Conservation (phyloP, 2,888 invertebrate species). For the Drosophila diplacantha region DNA sequence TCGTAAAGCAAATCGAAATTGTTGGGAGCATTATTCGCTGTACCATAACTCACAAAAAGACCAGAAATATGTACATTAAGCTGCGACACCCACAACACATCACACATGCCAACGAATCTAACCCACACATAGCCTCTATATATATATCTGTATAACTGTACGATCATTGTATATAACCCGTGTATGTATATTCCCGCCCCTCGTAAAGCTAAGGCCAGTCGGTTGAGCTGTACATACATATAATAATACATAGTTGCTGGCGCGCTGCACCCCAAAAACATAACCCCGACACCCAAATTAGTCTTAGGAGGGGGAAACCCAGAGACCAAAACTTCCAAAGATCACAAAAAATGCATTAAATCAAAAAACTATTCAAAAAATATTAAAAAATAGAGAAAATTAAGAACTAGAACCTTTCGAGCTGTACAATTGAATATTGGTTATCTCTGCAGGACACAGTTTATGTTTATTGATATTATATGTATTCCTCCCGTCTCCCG, state of each 20-base stretch:
- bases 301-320: conserved; percentile 2
- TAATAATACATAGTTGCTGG: conserved; percentile 28
- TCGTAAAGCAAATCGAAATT: conserved; percentile 29
- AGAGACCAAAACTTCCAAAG: background rate
- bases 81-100: conserved; percentile 8
- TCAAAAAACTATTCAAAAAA: background rate
- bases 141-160: conserved; percentile 42
- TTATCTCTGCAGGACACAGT: conserved; percentile 11
- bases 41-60: conserved; percentile 36
- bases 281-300: conserved; percentile 6
- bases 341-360: background rate
- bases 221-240: conserved; percentile 42
- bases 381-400: background rate
- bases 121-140: conserved; percentile 49
- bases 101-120: conserved; percentile 40
- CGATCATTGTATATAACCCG: conserved; percentile 50
- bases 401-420: conserved; percentile 19
- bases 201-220: conserved; percentile 13
- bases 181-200: conserved; percentile 2
- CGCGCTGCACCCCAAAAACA: conserved; percentile 32
- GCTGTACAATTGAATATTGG: conserved; percentile 31
- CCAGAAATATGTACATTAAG: conserved; percentile 16
- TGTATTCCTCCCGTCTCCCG: background rate
- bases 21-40: conserved; percentile 41
- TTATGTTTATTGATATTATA: conserved; percentile 8